These are phyloP conservation scores for Mythimna pallens DNA, from an alignment of 2,888 invertebrate species.

Conservation along the genomic window DNA sequence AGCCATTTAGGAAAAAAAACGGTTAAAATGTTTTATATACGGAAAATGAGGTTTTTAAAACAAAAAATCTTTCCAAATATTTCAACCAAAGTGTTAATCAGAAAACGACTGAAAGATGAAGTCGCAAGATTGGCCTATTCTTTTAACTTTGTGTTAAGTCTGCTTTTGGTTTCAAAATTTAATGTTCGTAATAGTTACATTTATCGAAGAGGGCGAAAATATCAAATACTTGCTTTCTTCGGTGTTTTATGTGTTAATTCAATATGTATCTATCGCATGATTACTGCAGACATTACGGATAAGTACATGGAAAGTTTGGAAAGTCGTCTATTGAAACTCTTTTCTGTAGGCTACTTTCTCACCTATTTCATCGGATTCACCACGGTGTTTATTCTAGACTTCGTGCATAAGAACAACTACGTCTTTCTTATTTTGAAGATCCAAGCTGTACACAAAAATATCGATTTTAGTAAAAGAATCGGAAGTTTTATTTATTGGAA, in stretches of 20 bases:
- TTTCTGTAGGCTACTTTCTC: slow-evolving; percentile 16
- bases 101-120: slow-evolving; percentile 4
- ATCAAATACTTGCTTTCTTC: slow-evolving; percentile 9
- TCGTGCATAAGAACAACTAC: slow-evolving; percentile 19
- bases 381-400: slow-evolving; percentile 15
- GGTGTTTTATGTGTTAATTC: background rate
- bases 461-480: slow-evolving; percentile 8
- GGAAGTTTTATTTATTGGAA: slow-evolving; percentile 24
- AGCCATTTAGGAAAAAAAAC: no score
- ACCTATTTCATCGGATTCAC: slow-evolving; percentile 11
- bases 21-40: background rate
- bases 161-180: slow-evolving; percentile 9
- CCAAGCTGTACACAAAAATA: slow-evolving; percentile 1
- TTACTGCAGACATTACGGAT: slow-evolving; percentile 1
- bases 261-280: slow-evolving; percentile 23
- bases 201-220: slow-evolving; percentile 8
- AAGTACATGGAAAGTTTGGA: background rate
- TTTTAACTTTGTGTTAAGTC: slow-evolving; percentile 6
- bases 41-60: background rate
- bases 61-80: background rate
- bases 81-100: background rate
- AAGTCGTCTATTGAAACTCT: slow-evolving; percentile 9
- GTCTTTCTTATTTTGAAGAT: slow-evolving; percentile 29
- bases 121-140: background rate
- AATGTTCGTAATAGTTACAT: background rate